Base-by-base conservation (phyloP, 2,113 vertebrate genomes). In the Trematocara macrostoma region DNA sequence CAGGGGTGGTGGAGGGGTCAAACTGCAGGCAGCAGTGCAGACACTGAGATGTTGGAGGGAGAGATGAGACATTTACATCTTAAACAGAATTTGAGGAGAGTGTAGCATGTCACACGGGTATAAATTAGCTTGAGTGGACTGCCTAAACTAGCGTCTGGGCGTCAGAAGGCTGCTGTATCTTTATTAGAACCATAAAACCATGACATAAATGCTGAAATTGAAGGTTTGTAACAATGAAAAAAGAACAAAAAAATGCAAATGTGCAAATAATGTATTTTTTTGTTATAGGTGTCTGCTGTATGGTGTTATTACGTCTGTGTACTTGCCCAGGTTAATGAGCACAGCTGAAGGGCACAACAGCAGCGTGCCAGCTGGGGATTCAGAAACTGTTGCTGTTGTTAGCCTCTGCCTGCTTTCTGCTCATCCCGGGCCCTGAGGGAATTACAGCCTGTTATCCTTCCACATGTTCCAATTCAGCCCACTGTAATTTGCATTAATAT, bases 401-500 rank as follows among this genome's bases (percentile, higher is more conserved):
- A 83, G 89, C 79, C 89, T 91, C 79, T 57, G 84, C 79, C 53
- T 85, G 67, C 84, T 86, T 78, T 57, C 57, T 79, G 80, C 85
- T 87, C 84, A 78, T 86, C 74, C 38, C 6, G 3, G 6, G 40
- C 38, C 88, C 71, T 52, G 64, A 78, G 84, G 88, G 92, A 56
- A 89, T 89, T 64, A 45, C 76, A 86, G 38, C 15, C 55, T 2
- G 55, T 84, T 92, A 82, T 87, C 86, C 34, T 42, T 74, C 64
- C 85, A 86, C 45, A 7, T 80, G 64, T 56, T 89, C 52, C 57
- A 89, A 59, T 90, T 87, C 83, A 88, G 67, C 59, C 61, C 78
- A 31, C 78, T 87, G 71, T 89, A 83, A 93, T 94, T 93, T 94
- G 90, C 91, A 93, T 94, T 90, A 87, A 92, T 94, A 87, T 91